Percentiles rank a stretch among this genome's conserved stretches.
Evolutionary conservation across 2,888 invertebrate species (phyloP).

Genomic region (Andrena camellia): DNA sequence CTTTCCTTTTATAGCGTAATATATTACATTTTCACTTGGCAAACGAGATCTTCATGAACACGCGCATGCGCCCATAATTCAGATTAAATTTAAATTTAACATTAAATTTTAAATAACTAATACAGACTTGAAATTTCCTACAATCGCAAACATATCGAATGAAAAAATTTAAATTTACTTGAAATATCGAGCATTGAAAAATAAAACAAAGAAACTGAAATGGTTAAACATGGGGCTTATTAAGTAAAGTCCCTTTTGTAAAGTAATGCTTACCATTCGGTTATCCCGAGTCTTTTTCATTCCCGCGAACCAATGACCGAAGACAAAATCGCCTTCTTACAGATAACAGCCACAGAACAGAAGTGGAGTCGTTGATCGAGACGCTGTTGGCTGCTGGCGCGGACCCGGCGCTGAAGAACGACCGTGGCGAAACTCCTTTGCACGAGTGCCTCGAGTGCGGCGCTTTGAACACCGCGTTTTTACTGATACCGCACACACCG

Average conservation of each 20-base stretch:
- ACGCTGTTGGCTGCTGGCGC: conserved; percentile 81
- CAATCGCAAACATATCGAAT: no score
- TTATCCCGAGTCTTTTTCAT: not conserved
- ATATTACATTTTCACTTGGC: not conserved
- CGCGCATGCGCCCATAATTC: no score
- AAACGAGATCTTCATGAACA: no score
- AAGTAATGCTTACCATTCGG: not conserved
- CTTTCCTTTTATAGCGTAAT: not conserved
- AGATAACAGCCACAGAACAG: conserved; percentile 75
- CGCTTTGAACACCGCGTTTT: conserved; percentile 74
- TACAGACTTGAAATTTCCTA: no score
- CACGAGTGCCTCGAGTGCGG: conserved; percentile 80
- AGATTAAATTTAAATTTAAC: no score
- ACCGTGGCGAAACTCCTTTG: conserved; percentile 83
- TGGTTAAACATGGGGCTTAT: no score
- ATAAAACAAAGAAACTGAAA: no score
- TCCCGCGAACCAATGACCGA: not conserved
- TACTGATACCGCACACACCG: conserved; percentile 74
- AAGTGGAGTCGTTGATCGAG: conserved; percentile 76
- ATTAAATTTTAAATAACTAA: no score
- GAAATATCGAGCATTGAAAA: no score
- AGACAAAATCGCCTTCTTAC: conserved; percentile 29
- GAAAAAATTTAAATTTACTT: no score
- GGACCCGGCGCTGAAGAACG: conserved; percentile 81
- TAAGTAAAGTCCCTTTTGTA: not conserved